Percentiles rank a stretch among this genome's conserved stretches.
These are phyloP conservation scores for Cairina moschata DNA, from an alignment of 2,113 vertebrate species.

Conservation along the genomic window DNA sequence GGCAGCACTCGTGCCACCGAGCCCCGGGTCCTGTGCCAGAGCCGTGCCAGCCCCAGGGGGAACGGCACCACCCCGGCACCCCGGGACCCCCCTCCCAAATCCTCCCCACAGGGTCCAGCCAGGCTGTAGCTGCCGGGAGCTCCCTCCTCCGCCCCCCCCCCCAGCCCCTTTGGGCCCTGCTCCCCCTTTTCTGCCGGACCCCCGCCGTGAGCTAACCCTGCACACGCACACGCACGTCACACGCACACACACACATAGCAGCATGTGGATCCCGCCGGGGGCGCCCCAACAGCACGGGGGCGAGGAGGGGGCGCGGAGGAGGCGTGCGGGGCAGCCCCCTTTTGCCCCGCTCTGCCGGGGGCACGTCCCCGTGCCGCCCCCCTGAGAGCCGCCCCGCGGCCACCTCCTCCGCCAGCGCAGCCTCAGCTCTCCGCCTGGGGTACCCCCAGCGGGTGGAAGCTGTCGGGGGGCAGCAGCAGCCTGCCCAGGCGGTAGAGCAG, in stretches of 20 bases:
- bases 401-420: constrained; percentile 9
- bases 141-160: background rate
- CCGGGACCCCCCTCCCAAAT: background rate
- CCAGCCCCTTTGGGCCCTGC: background rate
- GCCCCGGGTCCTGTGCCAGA: background rate
- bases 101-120: accelerated
- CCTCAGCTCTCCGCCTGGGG: constrained; percentile 80
- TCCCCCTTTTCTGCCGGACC: background rate
- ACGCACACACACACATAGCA: constrained; percentile 53
- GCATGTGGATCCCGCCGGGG: constrained; percentile 39
- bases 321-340: background rate
- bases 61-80: background rate
- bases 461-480: constrained; percentile 82
- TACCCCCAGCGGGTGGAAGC: constrained; percentile 88
- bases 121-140: background rate
- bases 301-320: background rate
- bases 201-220: background rate
- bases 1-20: background rate
- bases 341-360: background rate
- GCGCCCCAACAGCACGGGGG: background rate
- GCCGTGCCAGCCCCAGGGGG: background rate
- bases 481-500: constrained; percentile 88
- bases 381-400: background rate
- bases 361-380: background rate
- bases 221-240: background rate